Conservation (phyloP, 1,140 invertebrate genomes). For the Sminthurides bifidus region DNA sequence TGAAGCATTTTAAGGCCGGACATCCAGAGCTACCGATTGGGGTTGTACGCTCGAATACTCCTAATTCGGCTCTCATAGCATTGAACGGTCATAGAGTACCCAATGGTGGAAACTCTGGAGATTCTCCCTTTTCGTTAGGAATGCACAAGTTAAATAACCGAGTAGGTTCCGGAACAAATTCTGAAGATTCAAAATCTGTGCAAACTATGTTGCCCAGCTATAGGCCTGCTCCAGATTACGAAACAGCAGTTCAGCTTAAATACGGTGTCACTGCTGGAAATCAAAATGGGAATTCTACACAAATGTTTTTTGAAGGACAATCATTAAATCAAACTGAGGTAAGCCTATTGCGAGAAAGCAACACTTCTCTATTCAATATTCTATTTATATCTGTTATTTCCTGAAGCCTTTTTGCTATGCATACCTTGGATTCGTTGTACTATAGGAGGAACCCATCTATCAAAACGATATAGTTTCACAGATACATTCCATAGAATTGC, state of each 20-base stretch:
- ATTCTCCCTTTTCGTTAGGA: no score
- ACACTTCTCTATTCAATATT: background rate
- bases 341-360: background rate
- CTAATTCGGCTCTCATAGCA: no score
- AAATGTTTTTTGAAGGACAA: conserved; percentile 2
- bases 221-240: conserved; percentile 83
- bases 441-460: conserved; percentile 32
- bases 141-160: no score
- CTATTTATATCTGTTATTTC: background rate
- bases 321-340: conserved; percentile 1
- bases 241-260: conserved; percentile 68
- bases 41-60: no score
- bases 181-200: conserved; percentile 42
- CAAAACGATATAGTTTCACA: conserved; percentile 32
- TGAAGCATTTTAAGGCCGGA: no score
- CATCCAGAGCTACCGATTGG: no score
- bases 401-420: background rate
- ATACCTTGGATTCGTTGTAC: no score
- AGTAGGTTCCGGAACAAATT: no score
- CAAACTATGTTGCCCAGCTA: conserved; percentile 72
- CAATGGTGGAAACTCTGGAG: no score
- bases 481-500: conserved; percentile 31
- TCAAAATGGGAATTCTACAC: background rate
- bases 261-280: conserved; percentile 33
- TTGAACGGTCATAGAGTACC: no score